Conservation (phyloP, 1,140 invertebrate genomes). For the Agrilus planipennis region DNA sequence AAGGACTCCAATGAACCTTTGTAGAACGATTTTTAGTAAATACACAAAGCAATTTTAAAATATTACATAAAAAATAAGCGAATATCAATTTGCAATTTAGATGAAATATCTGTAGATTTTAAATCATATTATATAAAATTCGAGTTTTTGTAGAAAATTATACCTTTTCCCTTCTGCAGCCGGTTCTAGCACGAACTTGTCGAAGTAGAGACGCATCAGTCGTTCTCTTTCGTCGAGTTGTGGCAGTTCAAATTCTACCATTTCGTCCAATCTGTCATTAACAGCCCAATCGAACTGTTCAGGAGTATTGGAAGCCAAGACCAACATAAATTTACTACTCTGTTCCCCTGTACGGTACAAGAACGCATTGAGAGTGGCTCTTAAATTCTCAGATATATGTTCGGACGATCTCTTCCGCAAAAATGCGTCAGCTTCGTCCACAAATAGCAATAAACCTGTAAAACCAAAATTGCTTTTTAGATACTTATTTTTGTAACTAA, state of each 20-base stretch:
- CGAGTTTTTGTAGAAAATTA: too few species aligned
- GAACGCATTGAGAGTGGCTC: conserved; percentile 93
- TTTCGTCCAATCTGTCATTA: conserved; percentile 93
- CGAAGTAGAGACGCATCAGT: conserved; percentile 90
- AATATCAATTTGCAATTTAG: not conserved
- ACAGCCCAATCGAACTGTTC: conserved; percentile 99
- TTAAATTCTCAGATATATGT: conserved; percentile 86
- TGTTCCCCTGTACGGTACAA: conserved; percentile 97
- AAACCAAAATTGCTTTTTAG: too few species aligned
- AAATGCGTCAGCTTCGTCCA: conserved; percentile 99
- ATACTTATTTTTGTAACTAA: not conserved
- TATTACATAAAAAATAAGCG: too few species aligned
- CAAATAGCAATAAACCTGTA: conserved; percentile 80
- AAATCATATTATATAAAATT: not conserved
- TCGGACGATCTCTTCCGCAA: conserved; percentile 91
- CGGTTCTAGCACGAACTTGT: conserved; percentile 86
- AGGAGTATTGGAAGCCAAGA: conserved; percentile 94
- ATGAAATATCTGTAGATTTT: not conserved
- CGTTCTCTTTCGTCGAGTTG: conserved; percentile 85
- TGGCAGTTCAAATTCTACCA: conserved; percentile 91
- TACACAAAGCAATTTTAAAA: too few species aligned
- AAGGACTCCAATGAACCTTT: too few species aligned
- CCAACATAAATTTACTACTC: conserved; percentile 92
- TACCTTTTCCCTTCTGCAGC: conserved; percentile 68
- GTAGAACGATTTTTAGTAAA: too few species aligned